These are phyloP conservation scores for Conus canariensis DNA, from an alignment of 2,888 invertebrate genomes.

Conservation along the genomic window DNA sequence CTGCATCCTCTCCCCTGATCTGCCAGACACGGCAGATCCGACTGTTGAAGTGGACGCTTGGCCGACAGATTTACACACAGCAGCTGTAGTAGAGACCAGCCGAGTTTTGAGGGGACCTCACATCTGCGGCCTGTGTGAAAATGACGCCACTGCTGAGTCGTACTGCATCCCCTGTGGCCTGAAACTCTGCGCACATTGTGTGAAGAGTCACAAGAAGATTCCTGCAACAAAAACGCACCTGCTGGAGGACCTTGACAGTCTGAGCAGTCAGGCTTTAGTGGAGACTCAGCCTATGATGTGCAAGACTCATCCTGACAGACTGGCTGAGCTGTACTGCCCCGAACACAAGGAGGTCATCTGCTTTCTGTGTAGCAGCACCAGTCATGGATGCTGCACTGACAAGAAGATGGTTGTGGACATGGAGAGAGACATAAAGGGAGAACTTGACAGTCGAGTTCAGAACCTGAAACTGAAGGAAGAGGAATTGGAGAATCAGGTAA, in stretches of 20 bases:
- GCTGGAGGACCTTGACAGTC: not conserved
- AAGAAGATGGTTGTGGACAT: not conserved
- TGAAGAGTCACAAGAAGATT: not conserved
- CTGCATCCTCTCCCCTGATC: not conserved
- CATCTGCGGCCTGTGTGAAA: not conserved
- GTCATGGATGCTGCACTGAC: not conserved
- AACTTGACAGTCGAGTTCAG: not conserved
- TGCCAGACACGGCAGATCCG: not conserved
- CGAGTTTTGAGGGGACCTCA: not conserved
- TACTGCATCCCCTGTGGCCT: constrained; percentile 7
- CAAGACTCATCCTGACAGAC: not conserved
- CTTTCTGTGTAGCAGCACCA: not conserved
- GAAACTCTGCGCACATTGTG: not conserved
- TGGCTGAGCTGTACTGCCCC: constrained; percentile 22
- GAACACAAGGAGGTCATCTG: not conserved
- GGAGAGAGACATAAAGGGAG: not conserved
- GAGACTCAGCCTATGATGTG: not conserved
- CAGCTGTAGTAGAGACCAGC: not conserved
- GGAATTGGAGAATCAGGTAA: not conserved
- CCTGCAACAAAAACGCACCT: not conserved
- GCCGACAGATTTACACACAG: not conserved
- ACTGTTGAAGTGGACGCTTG: not conserved
- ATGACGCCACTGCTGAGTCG: not conserved
- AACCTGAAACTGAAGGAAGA: not conserved
- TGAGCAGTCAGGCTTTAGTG: too few species aligned